These are phyloP conservation scores for Meiosimyza platycephala DNA, from an alignment of 2,888 invertebrate genomes.

Conservation along the genomic window DNA sequence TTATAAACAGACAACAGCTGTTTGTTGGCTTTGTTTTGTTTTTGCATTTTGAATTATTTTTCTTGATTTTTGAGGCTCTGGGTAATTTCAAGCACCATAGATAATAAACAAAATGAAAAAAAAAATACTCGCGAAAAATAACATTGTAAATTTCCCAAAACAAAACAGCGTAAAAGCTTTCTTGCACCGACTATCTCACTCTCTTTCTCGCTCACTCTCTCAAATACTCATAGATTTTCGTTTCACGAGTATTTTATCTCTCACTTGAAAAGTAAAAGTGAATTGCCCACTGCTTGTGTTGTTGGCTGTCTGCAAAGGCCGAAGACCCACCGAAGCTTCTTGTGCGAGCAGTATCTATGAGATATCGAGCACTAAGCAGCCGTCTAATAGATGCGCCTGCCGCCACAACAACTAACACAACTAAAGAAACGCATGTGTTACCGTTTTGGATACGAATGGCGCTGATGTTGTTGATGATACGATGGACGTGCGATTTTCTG, in stretches of 20 bases:
- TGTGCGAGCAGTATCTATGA: conserved; percentile 3
- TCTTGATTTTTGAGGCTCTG: neutral
- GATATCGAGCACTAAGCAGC: neutral
- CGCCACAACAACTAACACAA: neutral
- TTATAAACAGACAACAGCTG: conserved; percentile 5
- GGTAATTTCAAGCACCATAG: too few relatives aligned
- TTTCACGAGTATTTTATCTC: neutral
- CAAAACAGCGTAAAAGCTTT: conserved; percentile 11
- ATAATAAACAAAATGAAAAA: too few relatives aligned
- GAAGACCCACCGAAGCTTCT: neutral
- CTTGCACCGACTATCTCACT: neutral
- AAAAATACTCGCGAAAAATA: neutral
- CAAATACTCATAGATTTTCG: neutral
- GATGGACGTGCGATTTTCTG: neutral
- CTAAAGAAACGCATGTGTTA: neutral
- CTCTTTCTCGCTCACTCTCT: neutral
- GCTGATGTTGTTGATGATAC: too few relatives aligned
- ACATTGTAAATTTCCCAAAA: conserved; percentile 12
- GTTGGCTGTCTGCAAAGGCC: neutral
- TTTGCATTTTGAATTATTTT: neutral
- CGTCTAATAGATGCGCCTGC: conserved; percentile 4
- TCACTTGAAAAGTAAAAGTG: conserved; percentile 8
- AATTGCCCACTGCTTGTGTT: neutral
- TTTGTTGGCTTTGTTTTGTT: neutral
- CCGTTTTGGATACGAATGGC: too few relatives aligned